Conservation (phyloP, 2,888 invertebrate species). For the Amphipoea oculea region DNA sequence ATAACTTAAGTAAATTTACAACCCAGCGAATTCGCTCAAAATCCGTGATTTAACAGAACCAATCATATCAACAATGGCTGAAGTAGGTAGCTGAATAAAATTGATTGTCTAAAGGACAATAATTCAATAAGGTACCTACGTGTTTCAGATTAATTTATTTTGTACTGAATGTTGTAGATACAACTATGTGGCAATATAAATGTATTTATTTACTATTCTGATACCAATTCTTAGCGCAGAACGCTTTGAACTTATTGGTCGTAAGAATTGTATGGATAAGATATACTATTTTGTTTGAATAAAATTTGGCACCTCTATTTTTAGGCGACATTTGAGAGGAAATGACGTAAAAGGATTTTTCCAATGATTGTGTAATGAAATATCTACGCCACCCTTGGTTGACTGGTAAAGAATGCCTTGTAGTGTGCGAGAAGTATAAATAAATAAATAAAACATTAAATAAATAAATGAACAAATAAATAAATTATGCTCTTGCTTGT, state of each 20-base stretch:
- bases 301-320: background rate
- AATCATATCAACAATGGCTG: constrained; percentile 34
- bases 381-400: no score
- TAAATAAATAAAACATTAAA: no score
- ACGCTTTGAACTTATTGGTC: constrained; percentile 61
- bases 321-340: background rate
- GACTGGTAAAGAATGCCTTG: no score
- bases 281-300: background rate
- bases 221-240: constrained; percentile 76
- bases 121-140: constrained; percentile 62
- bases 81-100: constrained; percentile 7
- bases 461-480: no score
- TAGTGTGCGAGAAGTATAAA: no score
- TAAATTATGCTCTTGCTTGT: background rate
- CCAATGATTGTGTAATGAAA: background rate
- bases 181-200: constrained; percentile 72
- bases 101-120: constrained; percentile 39
- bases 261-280: constrained; percentile 70
- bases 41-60: constrained; percentile 16
- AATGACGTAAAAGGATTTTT: no score
- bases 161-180: constrained; percentile 53
- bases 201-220: constrained; percentile 73
- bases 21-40: background rate
- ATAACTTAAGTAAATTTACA: background rate
- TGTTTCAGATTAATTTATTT: constrained; percentile 76